Base-by-base conservation (phyloP, 30 jellyfish, hydroid and myxozoan genomes). In the Cassiopea xamachana region DNA sequence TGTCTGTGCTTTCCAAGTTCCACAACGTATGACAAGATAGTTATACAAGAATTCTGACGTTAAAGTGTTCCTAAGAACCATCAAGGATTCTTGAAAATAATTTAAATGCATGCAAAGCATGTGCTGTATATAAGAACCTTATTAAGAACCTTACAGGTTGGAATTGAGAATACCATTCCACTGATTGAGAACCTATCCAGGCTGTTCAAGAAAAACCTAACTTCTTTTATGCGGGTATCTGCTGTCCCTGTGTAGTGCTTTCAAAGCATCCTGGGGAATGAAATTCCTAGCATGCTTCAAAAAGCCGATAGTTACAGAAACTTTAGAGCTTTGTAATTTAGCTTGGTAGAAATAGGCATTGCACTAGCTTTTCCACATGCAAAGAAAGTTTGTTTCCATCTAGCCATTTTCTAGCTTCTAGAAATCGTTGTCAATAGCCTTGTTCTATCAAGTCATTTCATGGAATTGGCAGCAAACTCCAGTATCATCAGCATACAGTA, bases 241-340 rank as follows among this genome's bases (percentile, higher is more conserved):
- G 75, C 88, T 2, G 75, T 86, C 59, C 89, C 89, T 49, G 93
- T 86, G 73, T 86, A 86, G 50, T 72, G 88, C n/a, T 80, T 86
- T 14, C 62, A 12, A 74, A 74, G 49, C 43, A 51, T 19, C 58
- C 82, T 75, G 18, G 64, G 45, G 90, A 17, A 86, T 90, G 43
- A 18, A 86, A 62, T 80, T 49, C 60, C 76, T 86, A 70, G 93
- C 88, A 62, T 75, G 67, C 48, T 59, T 74, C 75, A 86, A 75
- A 55, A 86, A 86, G 73, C 93, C 93, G n/a, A 73, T 79, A 1
- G 89, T 90, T 39, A 73, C 75, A 2, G 88, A 75, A 80, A 86
- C 93, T 14, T 86, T 18, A 80, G 72, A 68, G 45, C 6, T 5
- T 81, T 81, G 86, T 81, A 19, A n/a, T 81, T 81, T 44, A 3